Percentiles rank a stretch among this genome's conserved stretches.
Conservation (phyloP, 2,888 invertebrate genomes). For the Hemithea aestivaria region DNA sequence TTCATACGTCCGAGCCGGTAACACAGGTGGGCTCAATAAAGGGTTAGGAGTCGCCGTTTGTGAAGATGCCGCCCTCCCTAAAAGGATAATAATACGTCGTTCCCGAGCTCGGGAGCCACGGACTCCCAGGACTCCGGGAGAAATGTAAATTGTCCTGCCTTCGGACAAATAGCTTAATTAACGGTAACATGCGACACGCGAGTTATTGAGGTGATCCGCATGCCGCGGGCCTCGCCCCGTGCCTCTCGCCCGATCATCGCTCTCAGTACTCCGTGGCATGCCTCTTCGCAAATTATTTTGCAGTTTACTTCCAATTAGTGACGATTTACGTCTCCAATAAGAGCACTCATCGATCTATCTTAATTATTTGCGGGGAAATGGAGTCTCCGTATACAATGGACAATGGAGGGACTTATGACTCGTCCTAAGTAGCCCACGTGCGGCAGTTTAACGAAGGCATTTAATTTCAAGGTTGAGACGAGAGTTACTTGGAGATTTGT, state of each 20-base stretch:
- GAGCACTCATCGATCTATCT: conserved; percentile 13
- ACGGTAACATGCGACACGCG: conserved; percentile 66
- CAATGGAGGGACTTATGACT: conserved; percentile 57
- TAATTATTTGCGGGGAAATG: conserved; percentile 30
- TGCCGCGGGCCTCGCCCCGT: conserved; percentile 31
- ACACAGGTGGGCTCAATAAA: conserved; percentile 77
- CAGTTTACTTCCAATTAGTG: conserved; percentile 21
- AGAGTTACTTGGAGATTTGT: conserved; percentile 64
- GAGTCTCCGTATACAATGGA: conserved; percentile 38
- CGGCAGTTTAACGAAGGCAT: conserved; percentile 65
- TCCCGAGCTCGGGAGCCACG: conserved; percentile 55
- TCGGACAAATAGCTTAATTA: conserved; percentile 79
- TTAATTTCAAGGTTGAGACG: conserved; percentile 70
- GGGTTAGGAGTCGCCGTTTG: conserved; percentile 63
- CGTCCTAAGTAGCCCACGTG: conserved; percentile 56
- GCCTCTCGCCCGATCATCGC: conserved; percentile 1
- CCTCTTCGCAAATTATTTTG: conserved; percentile 28
- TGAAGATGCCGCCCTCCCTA: conserved; percentile 74
- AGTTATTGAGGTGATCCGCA: conserved; percentile 64
- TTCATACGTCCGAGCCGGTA: conserved; percentile 72
- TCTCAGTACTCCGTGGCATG: conserved; percentile 17
- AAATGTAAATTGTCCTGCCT: conserved; percentile 73
- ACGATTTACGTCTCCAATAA: conserved; percentile 15
- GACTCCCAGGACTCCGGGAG: conserved; percentile 61
- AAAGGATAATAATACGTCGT: conserved; percentile 79